Evolutionary conservation across 2,888 invertebrate genomes (phyloP).

Genomic region (Thymelicus lineola): DNA sequence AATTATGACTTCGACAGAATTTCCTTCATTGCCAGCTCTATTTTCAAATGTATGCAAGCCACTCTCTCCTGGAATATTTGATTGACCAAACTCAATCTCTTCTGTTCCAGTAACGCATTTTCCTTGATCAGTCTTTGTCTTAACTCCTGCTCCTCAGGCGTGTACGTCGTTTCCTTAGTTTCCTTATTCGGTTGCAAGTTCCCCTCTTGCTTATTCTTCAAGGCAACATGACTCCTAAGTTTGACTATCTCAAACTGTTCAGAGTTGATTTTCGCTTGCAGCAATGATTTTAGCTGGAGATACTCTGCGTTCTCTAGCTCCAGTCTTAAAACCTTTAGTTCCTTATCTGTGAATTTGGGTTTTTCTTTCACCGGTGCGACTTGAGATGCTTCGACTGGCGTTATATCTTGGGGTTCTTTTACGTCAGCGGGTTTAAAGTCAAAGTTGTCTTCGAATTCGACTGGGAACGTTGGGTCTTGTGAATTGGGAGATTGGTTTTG

Average conservation of each 20-base stretch:
- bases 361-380: constrained; percentile 61
- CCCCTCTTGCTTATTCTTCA: constrained; percentile 78
- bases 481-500: constrained; percentile 49
- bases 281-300: constrained; percentile 87
- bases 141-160: constrained; percentile 72
- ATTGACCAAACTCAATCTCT: constrained; percentile 87
- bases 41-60: constrained; percentile 89
- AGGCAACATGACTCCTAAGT: constrained; percentile 82
- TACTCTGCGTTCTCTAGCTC: constrained; percentile 89
- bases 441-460: constrained; percentile 63
- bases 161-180: constrained; percentile 64
- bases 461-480: constrained; percentile 65
- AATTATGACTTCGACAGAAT: constrained; percentile 74
- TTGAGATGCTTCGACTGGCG: constrained; percentile 49
- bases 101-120: constrained; percentile 88
- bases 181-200: constrained; percentile 60
- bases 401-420: constrained; percentile 55
- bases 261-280: constrained; percentile 89
- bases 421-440: constrained; percentile 58
- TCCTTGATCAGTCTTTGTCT: constrained; percentile 83
- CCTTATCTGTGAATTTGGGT: constrained; percentile 85
- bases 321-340: constrained; percentile 83
- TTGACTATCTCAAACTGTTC: constrained; percentile 90
- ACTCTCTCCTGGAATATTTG: constrained; percentile 90
- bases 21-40: constrained; percentile 87